A percentile compares a stretch with the other conserved stretches of the same genome.
phyloP scores from a whole-genome alignment of 1,140 invertebrate species.

The Himalopsyche phryganea region DNA sequence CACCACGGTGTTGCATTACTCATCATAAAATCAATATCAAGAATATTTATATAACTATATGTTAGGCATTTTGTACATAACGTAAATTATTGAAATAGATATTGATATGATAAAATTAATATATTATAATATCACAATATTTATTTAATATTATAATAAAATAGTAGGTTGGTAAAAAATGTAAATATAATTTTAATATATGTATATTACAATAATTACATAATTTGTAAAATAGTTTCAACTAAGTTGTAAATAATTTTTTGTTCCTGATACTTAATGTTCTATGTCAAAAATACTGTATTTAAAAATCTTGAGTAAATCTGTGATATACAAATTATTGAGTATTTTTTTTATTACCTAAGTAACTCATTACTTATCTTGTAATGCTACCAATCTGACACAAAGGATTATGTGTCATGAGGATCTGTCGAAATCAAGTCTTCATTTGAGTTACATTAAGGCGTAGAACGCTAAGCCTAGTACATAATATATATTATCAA shows the following conservation, averaged over 20 bases:
- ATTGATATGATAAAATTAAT: too few relatives aligned
- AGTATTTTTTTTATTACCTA: too few relatives aligned
- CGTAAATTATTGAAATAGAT: too few relatives aligned
- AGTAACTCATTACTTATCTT: too few relatives aligned
- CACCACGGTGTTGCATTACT: too few relatives aligned
- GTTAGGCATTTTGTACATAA: too few relatives aligned
- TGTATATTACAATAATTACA: background rate
- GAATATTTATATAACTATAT: too few relatives aligned
- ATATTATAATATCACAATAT: background rate
- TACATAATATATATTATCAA: background rate
- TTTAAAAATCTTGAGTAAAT: slow-evolving; percentile 22
- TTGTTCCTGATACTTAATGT: slow-evolving; percentile 15
- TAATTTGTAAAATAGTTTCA: slow-evolving; percentile 1
- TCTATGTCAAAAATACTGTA: slow-evolving; percentile 19
- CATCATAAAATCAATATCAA: too few relatives aligned
- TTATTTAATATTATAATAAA: background rate
- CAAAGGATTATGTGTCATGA: too few relatives aligned
- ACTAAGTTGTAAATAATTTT: slow-evolving; percentile 5
- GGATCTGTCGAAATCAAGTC: too few relatives aligned
- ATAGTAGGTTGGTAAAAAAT: background rate
- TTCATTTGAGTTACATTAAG: too few relatives aligned
- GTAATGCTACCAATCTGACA: too few relatives aligned
- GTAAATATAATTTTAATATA: background rate
- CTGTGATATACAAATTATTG: slow-evolving; percentile 14
- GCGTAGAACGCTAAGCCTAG: background rate